phyloP scores from a whole-genome alignment of 2,797 vertebrate species.

The Pipistrellus nathusii region DNA sequence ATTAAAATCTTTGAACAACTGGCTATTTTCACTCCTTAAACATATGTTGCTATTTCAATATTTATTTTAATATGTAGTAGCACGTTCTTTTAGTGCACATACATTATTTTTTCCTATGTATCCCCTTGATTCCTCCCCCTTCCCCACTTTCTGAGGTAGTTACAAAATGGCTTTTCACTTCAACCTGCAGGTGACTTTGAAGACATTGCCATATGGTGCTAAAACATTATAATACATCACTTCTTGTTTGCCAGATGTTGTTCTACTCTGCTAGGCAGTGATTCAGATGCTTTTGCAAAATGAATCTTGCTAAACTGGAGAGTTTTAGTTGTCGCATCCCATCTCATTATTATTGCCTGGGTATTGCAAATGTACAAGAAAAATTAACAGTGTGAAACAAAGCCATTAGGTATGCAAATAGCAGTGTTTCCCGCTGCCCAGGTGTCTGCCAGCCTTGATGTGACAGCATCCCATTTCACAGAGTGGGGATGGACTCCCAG shows the following conservation, averaged over 20 bases:
- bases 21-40: conserved; percentile 60
- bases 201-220: conserved; percentile 88
- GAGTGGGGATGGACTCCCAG: background rate
- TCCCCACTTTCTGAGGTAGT: conserved; percentile 46
- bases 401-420: conserved; percentile 64
- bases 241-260: conserved; percentile 89
- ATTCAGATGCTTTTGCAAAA: conserved; percentile 85
- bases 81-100: conserved; percentile 40
- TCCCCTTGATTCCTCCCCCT: background rate
- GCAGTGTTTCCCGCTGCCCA: background rate
- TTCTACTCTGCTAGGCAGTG: conserved; percentile 82
- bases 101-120: background rate
- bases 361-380: conserved; percentile 65
- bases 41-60: conserved; percentile 73
- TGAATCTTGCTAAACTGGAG: conserved; percentile 84
- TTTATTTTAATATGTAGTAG: conserved; percentile 77
- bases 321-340: conserved; percentile 72
- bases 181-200: conserved; percentile 88
- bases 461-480: background rate
- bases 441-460: background rate
- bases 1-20: conserved; percentile 74
- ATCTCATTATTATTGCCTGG: conserved; percentile 73
- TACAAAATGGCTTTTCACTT: conserved; percentile 79
- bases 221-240: conserved; percentile 87
- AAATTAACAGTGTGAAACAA: conserved; percentile 70